These are phyloP conservation scores for Pipra filicauda DNA, from an alignment of 2,113 vertebrate species.

Conservation along the genomic window DNA sequence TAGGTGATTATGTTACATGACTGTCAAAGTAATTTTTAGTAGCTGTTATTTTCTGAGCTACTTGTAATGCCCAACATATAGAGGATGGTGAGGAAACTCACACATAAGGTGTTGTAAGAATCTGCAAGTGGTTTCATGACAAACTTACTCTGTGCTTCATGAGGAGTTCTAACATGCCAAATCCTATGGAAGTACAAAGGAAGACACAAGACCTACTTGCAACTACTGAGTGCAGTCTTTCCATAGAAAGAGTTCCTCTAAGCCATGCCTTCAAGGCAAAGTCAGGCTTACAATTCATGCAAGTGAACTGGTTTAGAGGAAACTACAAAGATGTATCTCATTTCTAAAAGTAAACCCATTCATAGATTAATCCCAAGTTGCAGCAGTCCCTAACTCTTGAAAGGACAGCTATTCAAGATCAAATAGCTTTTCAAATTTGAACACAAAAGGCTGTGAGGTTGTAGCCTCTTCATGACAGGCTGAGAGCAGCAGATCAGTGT, in stretches of 20 bases:
- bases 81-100: background rate
- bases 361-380: background rate
- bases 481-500: background rate
- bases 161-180: background rate
- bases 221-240: background rate
- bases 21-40: background rate
- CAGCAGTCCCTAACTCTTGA: background rate
- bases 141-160: background rate
- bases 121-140: background rate
- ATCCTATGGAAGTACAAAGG: background rate
- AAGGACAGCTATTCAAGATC: background rate
- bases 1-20: rapidly evolving
- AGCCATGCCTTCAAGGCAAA: background rate
- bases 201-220: background rate
- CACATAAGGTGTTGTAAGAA: background rate
- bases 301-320: background rate
- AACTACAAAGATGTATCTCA: background rate
- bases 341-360: background rate
- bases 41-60: background rate
- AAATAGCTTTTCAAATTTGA: background rate
- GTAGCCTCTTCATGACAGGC: background rate
- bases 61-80: background rate
- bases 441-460: background rate
- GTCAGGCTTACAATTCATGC: background rate
- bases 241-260: background rate